Base-by-base conservation (phyloP, 2,113 vertebrate species). In the Xiphophorus maculatus region DNA sequence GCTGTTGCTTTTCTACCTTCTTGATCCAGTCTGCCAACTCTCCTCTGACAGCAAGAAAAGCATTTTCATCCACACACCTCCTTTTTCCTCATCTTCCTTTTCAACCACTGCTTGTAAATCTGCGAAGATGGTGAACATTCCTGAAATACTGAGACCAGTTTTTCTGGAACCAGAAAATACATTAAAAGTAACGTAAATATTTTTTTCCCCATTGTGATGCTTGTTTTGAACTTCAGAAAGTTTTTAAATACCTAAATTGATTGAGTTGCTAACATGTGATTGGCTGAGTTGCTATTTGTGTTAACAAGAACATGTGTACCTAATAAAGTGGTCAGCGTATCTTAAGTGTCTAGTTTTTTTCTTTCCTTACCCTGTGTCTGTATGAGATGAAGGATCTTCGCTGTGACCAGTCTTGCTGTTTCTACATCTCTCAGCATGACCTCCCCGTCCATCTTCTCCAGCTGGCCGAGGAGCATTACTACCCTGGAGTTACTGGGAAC, bases 381-480 rank as follows among this genome's bases (percentile, higher is more conserved):
- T 80, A 96, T 94, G 93, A 99, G 93, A 91, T 98, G 98, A 84
- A 97, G 96, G 75, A 99, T 97, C 91, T 97, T 99, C 87, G 96
- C 92, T 12, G 97, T 99, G 91, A 98, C 77, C 86, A 96, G 93
- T 93, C 97, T 95, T 40, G 95, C 93, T 73, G 64, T 92, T 60
- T 97, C 96, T 3, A 93, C 89, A 82, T 98, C 96, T 75, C 87
- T 88, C 71, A 82, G 65, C 80, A 92, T 69, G 69, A 93, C 83
- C 65, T 96, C 96, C 63, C 93, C 89, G 79, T 94, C 98, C 81
- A 96, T 95, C 90, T 95, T 97, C 91, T 99, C 96, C 90, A 99
- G 93, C 87, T 99, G 97, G 73, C 95, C 93, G 84, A 99, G 92
- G 42, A 99, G 94, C 85, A 93, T 95, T 73, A 93, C 78, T 66